These are phyloP conservation scores for Reticulitermes speratus DNA, from an alignment of 1,140 invertebrate species.

Conservation along the genomic window DNA sequence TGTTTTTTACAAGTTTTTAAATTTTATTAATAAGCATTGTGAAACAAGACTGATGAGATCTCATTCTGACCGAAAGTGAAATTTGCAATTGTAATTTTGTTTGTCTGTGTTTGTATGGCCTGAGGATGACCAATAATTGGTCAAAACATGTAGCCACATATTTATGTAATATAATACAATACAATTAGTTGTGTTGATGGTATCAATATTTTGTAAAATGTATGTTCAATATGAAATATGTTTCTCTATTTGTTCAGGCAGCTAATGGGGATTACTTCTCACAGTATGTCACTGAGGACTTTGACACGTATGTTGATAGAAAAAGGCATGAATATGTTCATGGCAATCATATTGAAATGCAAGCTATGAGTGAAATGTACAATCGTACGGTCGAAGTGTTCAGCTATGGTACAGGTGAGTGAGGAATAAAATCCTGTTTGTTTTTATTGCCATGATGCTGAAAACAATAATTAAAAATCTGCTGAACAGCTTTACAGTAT, in stretches of 20 bases:
- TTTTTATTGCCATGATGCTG: background rate
- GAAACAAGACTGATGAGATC: too few relatives aligned
- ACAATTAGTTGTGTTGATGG: too few relatives aligned
- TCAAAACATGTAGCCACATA: too few relatives aligned
- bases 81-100: too few relatives aligned
- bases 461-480: background rate
- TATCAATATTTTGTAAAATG: too few relatives aligned
- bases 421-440: background rate
- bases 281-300: constrained; percentile 93
- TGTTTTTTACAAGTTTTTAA: too few relatives aligned
- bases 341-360: constrained; percentile 93
- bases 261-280: constrained; percentile 89
- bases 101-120: too few relatives aligned
- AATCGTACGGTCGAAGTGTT: constrained; percentile 92
- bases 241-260: constrained; percentile 51
- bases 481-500: background rate
- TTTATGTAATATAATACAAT: too few relatives aligned
- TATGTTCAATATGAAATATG: background rate
- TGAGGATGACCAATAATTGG: too few relatives aligned
- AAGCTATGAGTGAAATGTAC: constrained; percentile 91
- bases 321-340: constrained; percentile 78
- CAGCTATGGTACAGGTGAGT: constrained; percentile 77
- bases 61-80: too few relatives aligned
- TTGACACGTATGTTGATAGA: constrained; percentile 79
- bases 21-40: too few relatives aligned